These are phyloP conservation scores for Entomobrya proxima DNA, from an alignment of 2,888 invertebrate genomes.

Conservation along the genomic window DNA sequence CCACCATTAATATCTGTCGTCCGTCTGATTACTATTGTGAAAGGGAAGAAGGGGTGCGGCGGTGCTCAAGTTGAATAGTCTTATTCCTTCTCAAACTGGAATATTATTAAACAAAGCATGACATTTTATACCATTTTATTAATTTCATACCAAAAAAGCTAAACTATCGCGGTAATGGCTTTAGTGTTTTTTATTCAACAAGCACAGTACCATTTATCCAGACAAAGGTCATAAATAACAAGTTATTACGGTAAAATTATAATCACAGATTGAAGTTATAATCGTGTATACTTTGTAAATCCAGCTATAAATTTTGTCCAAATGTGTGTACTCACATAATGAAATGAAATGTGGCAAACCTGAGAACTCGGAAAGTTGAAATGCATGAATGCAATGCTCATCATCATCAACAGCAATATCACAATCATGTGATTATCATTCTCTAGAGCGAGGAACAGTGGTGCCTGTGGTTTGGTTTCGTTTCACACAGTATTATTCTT, in stretches of 20 bases:
- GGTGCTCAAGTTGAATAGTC: background rate
- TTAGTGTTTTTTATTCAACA: background rate
- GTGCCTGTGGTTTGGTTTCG: slow-evolving; percentile 24
- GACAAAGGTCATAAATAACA: slow-evolving; percentile 34
- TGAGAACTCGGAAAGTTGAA: background rate
- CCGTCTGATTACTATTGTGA: slow-evolving; percentile 8
- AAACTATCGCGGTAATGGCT: background rate
- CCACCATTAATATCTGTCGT: slow-evolving; percentile 64
- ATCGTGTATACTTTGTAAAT: background rate
- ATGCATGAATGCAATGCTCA: background rate
- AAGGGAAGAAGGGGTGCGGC: slow-evolving; percentile 17
- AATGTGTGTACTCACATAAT: background rate
- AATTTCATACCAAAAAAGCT: slow-evolving; percentile 8
- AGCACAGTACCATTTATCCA: slow-evolving; percentile 31
- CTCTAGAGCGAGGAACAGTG: background rate
- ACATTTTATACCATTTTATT: slow-evolving; percentile 27
- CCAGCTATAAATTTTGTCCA: background rate
- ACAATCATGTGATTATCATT: slow-evolving; percentile 1
- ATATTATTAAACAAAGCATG: slow-evolving; percentile 13
- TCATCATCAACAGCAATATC: too few relatives aligned
- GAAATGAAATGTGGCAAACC: too few relatives aligned
- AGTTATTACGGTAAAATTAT: background rate
- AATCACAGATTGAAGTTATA: slow-evolving; percentile 11
- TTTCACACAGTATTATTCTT: background rate
- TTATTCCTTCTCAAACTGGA: background rate